These are phyloP conservation scores for Tetragnatha versicolor DNA, from an alignment of 1,140 invertebrate species.

Conservation along the genomic window DNA sequence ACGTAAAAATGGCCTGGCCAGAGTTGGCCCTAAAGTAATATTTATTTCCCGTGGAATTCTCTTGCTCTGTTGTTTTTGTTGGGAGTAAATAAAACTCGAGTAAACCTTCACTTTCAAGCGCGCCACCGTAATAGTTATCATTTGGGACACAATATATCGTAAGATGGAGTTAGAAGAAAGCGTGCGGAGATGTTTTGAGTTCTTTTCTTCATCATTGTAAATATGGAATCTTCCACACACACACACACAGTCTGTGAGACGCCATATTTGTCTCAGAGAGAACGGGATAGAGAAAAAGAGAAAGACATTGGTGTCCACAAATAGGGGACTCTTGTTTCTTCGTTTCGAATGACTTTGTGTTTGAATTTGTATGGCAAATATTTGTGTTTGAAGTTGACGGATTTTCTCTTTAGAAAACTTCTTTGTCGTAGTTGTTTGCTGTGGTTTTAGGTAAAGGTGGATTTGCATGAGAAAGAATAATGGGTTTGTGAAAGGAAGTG, in stretches of 20 bases:
- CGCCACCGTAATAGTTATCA: slow-evolving; percentile 11
- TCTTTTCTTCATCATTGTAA: not conserved
- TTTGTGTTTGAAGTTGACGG: no score
- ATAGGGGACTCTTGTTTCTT: no score
- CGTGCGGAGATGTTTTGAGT: not conserved
- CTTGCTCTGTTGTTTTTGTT: slow-evolving; percentile 8
- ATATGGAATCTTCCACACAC: not conserved
- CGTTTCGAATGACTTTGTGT: no score
- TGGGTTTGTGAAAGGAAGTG: no score
- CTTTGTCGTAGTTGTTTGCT: no score
- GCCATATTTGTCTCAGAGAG: slow-evolving; percentile 3
- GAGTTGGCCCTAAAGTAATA: slow-evolving; percentile 13
- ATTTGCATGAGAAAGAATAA: no score
- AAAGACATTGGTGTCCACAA: no score
- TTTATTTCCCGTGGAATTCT: slow-evolving; percentile 20
- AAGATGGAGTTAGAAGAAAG: slow-evolving; percentile 1
- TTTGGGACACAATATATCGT: slow-evolving; percentile 16
- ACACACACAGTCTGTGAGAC: not conserved
- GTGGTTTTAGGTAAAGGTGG: no score
- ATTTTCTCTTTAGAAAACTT: no score
- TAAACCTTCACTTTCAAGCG: slow-evolving; percentile 9
- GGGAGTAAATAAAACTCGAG: slow-evolving; percentile 23
- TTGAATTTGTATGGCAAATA: no score
- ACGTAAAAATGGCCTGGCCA: slow-evolving; percentile 5
- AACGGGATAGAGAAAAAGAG: no score